phyloP scores from a whole-genome alignment of 2,797 vertebrate genomes.

The Steatocranus sp. region DNA sequence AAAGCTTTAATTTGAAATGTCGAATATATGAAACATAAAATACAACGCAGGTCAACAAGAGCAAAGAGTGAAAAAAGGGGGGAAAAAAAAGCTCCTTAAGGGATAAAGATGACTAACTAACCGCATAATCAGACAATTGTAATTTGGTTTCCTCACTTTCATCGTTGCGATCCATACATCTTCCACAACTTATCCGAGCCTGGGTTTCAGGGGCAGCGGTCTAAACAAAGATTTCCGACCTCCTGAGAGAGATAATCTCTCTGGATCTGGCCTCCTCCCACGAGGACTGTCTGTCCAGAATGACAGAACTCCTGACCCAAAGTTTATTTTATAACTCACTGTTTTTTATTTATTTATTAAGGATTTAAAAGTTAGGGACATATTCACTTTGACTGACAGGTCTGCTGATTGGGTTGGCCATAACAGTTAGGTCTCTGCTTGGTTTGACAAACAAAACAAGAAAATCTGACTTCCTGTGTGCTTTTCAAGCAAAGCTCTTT shows the following conservation, averaged over 20 bases:
- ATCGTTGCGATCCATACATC: neutral
- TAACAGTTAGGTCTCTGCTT: neutral
- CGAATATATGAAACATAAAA: neutral
- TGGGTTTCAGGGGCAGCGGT: neutral
- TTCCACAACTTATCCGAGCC: neutral
- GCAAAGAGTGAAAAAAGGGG: neutral
- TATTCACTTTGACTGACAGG: neutral
- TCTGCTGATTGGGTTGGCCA: neutral
- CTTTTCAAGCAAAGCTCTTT: neutral
- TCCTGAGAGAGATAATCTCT: neutral
- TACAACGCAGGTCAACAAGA: neutral
- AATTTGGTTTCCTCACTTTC: neutral
- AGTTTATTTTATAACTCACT: neutral
- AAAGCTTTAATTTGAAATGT: neutral
- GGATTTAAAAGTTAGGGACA: neutral
- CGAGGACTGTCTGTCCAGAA: neutral
- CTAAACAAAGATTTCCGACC: neutral
- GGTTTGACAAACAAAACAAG: neutral
- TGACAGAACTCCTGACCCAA: neutral
- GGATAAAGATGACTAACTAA: neutral
- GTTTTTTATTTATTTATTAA: neutral
- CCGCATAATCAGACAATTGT: neutral
- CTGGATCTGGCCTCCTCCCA: fast-evolving
- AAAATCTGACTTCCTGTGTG: neutral
- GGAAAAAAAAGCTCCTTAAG: neutral